Evolutionary conservation across 23 tunicate genomes (phyloP), one percentile per base, ranked within the genome.

Genomic region (Oikopleura dioica): DNA sequence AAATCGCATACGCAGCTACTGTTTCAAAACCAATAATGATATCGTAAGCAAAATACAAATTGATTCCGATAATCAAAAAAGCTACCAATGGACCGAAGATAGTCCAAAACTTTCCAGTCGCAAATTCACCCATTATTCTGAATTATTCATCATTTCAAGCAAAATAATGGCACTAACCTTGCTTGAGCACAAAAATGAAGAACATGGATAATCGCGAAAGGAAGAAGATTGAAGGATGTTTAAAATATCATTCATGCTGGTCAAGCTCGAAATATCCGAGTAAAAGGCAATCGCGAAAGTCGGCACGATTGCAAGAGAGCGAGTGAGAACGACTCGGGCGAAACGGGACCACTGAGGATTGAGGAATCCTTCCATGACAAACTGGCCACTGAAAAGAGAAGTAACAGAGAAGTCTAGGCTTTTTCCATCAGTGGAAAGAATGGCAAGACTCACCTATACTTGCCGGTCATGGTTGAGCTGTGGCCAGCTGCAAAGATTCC

Each of bases 291-390:
- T 37, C 9, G 81, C 38, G 37, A 88, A 55, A 26, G 96, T 88
- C 44, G 96, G 96, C 1, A 84, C 83, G 76, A 88, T 88, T 28
- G 96, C 96, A 79, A 88, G 83, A 0, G 96, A 82, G 26, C 96
- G 76, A 16, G 96, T 88, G 28, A 88, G 58, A 1, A 88, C 59
- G 37, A 88, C 81, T 34, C 96, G 44, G 58, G 76, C 84, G 0
- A 78, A 75, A 12, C 96, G 77, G 50, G 83, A 82, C 96, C 96
- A 88, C n/a, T 83, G 80, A 35, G 84, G 68, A 76, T 88, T 82
- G 37, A 88, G 59, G 79, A 88, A 88, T n/a, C 96, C 96, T 75
- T 88, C 88, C 96, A 88, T 88, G 1, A 88, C 96, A 81, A 88
- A 88, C 67, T 88, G 96, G 0, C 96, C 96, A 77, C 88, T 44